Percentiles rank a stretch among this genome's conserved stretches.
These are phyloP conservation scores for Peromyscus polionotus DNA, from an alignment of 2,113 vertebrate species.

Conservation along the genomic window DNA sequence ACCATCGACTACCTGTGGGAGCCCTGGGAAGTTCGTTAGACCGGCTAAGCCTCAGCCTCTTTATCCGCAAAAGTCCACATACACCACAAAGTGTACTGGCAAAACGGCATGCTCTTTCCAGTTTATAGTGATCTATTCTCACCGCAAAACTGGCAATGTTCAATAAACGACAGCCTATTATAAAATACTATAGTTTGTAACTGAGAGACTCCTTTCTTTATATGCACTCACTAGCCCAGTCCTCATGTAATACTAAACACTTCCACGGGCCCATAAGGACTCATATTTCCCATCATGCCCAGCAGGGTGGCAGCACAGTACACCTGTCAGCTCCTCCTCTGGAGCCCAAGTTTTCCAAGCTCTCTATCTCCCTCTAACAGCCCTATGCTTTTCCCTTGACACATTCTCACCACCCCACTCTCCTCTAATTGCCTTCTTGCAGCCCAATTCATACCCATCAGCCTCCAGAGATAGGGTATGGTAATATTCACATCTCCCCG, in stretches of 20 bases:
- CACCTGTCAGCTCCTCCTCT: not conserved
- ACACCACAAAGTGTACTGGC: not conserved
- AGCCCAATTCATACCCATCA: not conserved
- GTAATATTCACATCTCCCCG: not conserved
- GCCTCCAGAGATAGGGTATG: not conserved
- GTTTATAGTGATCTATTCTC: not conserved
- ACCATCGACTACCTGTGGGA: not conserved
- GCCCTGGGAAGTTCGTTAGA: not conserved
- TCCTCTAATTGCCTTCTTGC: not conserved
- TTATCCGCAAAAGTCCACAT: not conserved
- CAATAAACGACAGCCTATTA: not conserved
- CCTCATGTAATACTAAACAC: not conserved
- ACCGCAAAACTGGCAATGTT: not conserved
- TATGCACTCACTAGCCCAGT: not conserved
- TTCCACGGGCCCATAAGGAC: not conserved
- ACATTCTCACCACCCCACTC: not conserved
- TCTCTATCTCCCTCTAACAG: not conserved
- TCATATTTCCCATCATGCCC: not conserved
- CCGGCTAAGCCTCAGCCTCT: not conserved
- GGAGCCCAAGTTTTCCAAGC: not conserved
- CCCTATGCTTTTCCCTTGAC: not conserved
- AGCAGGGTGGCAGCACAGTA: not conserved
- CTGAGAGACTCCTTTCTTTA: not conserved
- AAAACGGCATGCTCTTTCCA: not conserved
- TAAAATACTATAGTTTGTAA: not conserved